Evolutionary conservation across 2,113 vertebrate species (phyloP).

Genomic region (Pygoscelis antarcticus): DNA sequence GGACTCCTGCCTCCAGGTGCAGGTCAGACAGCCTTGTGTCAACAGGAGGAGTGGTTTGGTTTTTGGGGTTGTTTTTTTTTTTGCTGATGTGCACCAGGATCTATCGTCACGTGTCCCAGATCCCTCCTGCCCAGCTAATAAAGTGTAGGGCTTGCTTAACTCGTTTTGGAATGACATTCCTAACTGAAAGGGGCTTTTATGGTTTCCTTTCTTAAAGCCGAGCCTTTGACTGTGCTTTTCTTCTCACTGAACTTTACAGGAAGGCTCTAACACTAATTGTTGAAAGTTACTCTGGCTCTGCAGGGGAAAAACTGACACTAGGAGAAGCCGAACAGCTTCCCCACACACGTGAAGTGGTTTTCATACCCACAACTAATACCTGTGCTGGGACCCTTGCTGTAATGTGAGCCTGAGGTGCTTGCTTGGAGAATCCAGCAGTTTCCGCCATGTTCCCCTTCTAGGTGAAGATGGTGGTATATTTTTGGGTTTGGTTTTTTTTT

Average conservation of each 20-base stretch:
- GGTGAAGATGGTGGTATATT: background rate
- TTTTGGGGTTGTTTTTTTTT: background rate
- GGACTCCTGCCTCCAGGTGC: background rate
- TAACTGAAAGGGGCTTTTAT: background rate
- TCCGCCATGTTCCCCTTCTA: accelerated
- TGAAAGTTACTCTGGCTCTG: background rate
- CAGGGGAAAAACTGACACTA: background rate
- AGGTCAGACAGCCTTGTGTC: background rate
- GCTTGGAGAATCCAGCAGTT: background rate
- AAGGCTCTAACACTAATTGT: background rate
- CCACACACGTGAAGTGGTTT: accelerated
- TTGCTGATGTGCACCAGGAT: background rate
- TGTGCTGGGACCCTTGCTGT: background rate
- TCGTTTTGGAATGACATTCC: background rate
- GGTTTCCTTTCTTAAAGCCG: background rate
- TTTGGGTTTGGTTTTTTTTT: background rate
- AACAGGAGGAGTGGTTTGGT: background rate
- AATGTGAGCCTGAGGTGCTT: background rate
- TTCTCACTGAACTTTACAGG: background rate
- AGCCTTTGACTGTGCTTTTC: background rate
- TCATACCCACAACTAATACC: background rate
- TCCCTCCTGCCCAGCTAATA: background rate
- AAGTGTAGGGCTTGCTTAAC: background rate
- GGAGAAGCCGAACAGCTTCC: background rate
- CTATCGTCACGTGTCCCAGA: background rate